A percentile compares a stretch with the other conserved stretches of the same genome.
phyloP scores from a whole-genome alignment of 1,140 invertebrate species.

The Drosophila obscura region DNA sequence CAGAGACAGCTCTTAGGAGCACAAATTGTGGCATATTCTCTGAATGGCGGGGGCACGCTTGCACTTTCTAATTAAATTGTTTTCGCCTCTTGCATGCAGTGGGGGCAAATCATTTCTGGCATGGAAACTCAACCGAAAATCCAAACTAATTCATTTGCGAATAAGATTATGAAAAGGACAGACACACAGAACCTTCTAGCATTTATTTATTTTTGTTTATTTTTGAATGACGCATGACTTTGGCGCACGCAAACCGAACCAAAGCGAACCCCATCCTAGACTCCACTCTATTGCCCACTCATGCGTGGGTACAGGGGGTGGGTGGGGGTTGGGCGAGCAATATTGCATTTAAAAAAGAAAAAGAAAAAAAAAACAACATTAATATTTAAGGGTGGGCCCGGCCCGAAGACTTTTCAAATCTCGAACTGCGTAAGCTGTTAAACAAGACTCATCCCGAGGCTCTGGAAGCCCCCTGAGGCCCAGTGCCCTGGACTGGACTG shows the following conservation, averaged over 20 bases:
- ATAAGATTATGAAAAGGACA: too few relatives aligned
- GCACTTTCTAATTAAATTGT: constrained; percentile 34
- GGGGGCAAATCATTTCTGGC: not conserved
- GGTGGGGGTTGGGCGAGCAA: not conserved
- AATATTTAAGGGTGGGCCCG: constrained; percentile 36
- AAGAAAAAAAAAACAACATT: constrained; percentile 12
- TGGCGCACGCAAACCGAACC: too few relatives aligned
- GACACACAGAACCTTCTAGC: too few relatives aligned
- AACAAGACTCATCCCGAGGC: constrained; percentile 33
- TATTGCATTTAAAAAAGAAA: constrained; percentile 9
- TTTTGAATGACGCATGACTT: not conserved
- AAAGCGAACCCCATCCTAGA: too few relatives aligned
- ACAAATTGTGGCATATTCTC: constrained; percentile 10
- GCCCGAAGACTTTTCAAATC: constrained; percentile 24
- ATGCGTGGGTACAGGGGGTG: not conserved
- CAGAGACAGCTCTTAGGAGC: too few relatives aligned
- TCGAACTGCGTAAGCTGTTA: constrained; percentile 54
- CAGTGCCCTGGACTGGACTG: too few relatives aligned
- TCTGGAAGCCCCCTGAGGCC: not conserved
- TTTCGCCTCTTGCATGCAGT: not conserved
- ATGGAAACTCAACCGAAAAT: too few relatives aligned
- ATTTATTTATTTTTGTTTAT: too few relatives aligned
- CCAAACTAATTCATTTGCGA: too few relatives aligned
- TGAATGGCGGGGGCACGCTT: too few relatives aligned
- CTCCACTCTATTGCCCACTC: not conserved